Percentiles rank a stretch among this genome's conserved stretches.
Conservation (phyloP, 53 echinoderm and acorn worm species). For the Henricia sp. region DNA sequence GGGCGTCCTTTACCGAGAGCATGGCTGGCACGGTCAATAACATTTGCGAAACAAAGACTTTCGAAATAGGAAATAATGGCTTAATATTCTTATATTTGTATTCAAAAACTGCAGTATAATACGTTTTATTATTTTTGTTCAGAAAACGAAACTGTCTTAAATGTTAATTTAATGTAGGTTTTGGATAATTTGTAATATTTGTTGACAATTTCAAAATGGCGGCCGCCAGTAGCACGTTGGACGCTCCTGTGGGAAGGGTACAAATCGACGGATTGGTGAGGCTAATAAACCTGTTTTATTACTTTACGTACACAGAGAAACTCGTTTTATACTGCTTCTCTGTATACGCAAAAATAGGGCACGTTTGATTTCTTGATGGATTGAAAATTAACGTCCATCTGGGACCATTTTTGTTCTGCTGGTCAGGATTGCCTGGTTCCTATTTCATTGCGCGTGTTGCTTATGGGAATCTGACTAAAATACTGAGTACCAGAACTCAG, state of each 20-base stretch:
- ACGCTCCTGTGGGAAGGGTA: slow-evolving; percentile 83
- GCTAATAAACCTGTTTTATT: background rate
- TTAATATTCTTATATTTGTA: too few relatives aligned
- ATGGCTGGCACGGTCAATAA: too few relatives aligned
- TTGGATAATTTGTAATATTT: background rate
- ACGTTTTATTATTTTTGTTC: too few relatives aligned
- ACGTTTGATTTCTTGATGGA: background rate
- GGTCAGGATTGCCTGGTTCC: background rate
- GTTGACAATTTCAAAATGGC: too few relatives aligned
- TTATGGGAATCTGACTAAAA: too few relatives aligned
- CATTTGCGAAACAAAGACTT: too few relatives aligned
- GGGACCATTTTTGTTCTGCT: background rate
- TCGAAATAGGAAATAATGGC: too few relatives aligned
- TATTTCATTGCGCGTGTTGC: background rate
- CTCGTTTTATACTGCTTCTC: background rate
- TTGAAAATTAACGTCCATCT: slow-evolving; percentile 9
- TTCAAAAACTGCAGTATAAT: too few relatives aligned
- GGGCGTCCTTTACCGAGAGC: too few relatives aligned
- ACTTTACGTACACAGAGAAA: background rate
- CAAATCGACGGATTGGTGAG: slow-evolving; percentile 99
- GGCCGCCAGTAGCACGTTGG: slow-evolving; percentile 83
- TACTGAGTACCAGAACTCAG: too few relatives aligned
- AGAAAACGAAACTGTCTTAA: too few relatives aligned
- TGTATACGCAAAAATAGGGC: background rate
- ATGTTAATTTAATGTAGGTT: too few relatives aligned